Evolutionary conservation across 2,797 vertebrate genomes (phyloP).

Genomic region (Syngnathus rostellatus): DNA sequence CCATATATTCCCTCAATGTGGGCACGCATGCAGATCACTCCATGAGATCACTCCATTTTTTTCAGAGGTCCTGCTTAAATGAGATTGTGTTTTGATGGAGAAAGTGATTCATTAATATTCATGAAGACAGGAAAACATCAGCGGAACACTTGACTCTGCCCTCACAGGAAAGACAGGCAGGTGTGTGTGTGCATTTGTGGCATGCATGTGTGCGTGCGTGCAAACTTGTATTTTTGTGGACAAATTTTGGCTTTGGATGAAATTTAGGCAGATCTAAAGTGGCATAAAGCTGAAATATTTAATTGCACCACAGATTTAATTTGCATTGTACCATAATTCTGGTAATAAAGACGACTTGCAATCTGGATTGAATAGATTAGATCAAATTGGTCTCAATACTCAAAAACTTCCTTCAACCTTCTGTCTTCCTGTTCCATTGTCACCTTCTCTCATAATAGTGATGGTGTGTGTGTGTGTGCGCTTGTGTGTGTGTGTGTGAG

Average conservation of each 20-base stretch:
- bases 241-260: background rate
- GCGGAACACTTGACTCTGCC: constrained; percentile 54
- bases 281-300: background rate
- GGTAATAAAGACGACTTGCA: background rate
- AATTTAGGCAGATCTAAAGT: background rate
- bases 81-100: constrained; percentile 37
- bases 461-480: background rate
- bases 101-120: constrained; percentile 48
- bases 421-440: background rate
- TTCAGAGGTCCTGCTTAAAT: constrained; percentile 34
- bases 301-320: background rate
- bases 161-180: constrained; percentile 31
- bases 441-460: background rate
- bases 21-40: background rate
- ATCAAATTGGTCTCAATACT: background rate
- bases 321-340: background rate
- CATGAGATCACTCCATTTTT: background rate
- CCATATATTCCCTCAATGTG: background rate
- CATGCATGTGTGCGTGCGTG: constrained; percentile 4
- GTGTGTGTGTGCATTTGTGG: constrained; percentile 9
- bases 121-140: constrained; percentile 51
- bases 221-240: background rate
- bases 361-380: background rate
- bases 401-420: background rate
- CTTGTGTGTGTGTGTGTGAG: background rate